Evolutionary conservation across 2,797 vertebrate genomes (phyloP), one percentile per base, ranked within the genome.

Genomic region (Mus spretus): DNA sequence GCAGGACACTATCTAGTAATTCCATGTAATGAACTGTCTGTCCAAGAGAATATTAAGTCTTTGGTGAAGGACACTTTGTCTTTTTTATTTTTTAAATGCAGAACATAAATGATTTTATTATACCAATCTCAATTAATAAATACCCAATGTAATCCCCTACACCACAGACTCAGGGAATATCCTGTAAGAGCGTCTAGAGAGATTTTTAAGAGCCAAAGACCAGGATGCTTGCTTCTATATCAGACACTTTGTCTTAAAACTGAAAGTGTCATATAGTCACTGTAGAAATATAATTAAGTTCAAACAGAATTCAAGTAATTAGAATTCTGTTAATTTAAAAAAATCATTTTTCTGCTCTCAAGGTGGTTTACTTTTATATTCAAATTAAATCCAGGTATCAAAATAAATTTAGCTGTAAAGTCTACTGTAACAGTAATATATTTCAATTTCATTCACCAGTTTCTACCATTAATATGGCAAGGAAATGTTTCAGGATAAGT

Each of bases 251-350:
- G 78, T 59, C 57, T 75, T 77, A 92, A 5, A 74, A 93, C 1
- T 93, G 59, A 67, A 95, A 11, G 40, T 63, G 70, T 55, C 34
- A 59, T 47, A 93, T 13, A 86, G 63, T 6, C 31, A 89, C 47
- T 90, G 53, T 28, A 91, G 63, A 92, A 88, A 81, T 83, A 70
- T 22, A 79, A 80, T 80, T 87, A 75, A 87, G 20, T 10, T 89
- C 65, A 74, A 72, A 5, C 84, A 44, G 88, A 95, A 74, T 84
- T 93, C 37, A 90, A 93, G 53, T 81, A 92, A 81, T 85, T 57
- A 96, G 91, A 96, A 89, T n/a, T 6, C 34, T 93, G 19, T 50
- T 11, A 78, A 44, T 92, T 95, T 77, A 94, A 28, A 85, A 90
- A 8, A 95, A 90, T 95, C 84, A 81, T 61, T 86, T 93, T 93